Base-by-base conservation (phyloP, 2,113 vertebrate genomes). In the Percina caprodes region DNA sequence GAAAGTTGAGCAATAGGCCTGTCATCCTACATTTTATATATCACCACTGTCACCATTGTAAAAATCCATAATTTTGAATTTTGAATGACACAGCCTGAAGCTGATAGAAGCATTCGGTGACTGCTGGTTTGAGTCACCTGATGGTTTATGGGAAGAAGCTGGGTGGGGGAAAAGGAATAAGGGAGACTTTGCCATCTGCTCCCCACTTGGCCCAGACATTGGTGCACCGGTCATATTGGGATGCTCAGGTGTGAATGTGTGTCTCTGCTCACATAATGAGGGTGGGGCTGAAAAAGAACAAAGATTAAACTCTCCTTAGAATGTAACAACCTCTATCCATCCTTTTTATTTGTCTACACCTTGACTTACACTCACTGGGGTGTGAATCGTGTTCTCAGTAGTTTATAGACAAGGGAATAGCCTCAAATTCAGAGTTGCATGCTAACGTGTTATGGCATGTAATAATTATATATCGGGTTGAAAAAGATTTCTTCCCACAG, bases 161-260 rank as follows among this genome's bases (percentile, higher is more conserved):
- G 13, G 12, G 13, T 46, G 23, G 65, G 65, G 21, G 61, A 30
- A 3, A 46, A 46, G 11, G 68, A 42, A 48, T 60, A 51, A 69
- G 46, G 58, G 66, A 74, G 42, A 46, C 51, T 35, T 24, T 2
- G 19, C 69, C 79, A 82, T 58, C 84, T 81, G 74, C 69, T 74
- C 62, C 83, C 46, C 48, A 23, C 8, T 30, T 51, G 70, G 42
- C 33, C 30, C 52, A 42, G 9, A 23, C 58, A 35, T 59, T 39
- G 72, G 12, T 21, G 19, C 48, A 73, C 42, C 56, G 74, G 45
- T 79, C 72, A 49, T 48, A 46, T 21, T 81, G 73, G 62, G 60
- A 51, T 11, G 59, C 66, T 82, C 59, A 75, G 84, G 55, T 86
- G 66, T 54, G 10, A 65, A 30, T 55, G 67, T 83, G 71, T 46